Evolutionary conservation across 2,888 invertebrate genomes (phyloP).

Genomic region (Mythimna albipuncta): DNA sequence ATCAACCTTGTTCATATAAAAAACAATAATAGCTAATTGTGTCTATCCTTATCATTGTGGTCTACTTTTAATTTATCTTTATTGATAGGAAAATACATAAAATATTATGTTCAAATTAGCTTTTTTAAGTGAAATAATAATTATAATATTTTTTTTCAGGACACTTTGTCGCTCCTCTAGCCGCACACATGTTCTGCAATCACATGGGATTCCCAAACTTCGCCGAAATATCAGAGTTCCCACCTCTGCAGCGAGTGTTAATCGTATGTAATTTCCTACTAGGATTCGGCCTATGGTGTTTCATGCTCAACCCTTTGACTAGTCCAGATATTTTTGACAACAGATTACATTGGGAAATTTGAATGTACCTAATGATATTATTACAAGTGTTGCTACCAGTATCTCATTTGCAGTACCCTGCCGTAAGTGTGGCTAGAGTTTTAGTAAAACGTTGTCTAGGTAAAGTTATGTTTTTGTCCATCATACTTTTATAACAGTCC

Average conservation of each 20-base stretch:
- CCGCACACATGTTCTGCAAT: slow-evolving; percentile 98
- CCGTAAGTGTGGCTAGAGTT: background rate
- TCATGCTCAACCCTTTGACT: slow-evolving; percentile 94
- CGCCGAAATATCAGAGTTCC: slow-evolving; percentile 87
- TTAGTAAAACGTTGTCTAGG: background rate
- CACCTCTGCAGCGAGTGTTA: slow-evolving; percentile 89
- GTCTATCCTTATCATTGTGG: slow-evolving; percentile 2
- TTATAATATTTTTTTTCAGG: slow-evolving; percentile 86
- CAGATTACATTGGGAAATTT: slow-evolving; percentile 90
- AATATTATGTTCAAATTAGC: background rate
- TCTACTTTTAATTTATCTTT: background rate
- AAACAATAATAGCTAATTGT: background rate
- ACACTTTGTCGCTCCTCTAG: slow-evolving; percentile 96
- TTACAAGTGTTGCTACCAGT: slow-evolving; percentile 9
- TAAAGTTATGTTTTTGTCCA: background rate
- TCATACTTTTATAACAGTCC: background rate
- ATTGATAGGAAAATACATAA: no score
- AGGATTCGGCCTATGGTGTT: slow-evolving; percentile 95
- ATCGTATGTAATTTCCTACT: slow-evolving; percentile 93
- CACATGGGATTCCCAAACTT: slow-evolving; percentile 99
- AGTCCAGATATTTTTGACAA: slow-evolving; percentile 92
- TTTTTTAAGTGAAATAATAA: background rate
- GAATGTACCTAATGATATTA: slow-evolving; percentile 53
- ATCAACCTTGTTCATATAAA: background rate
- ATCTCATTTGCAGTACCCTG: slow-evolving; percentile 12